These are phyloP conservation scores for Ophion ellenae DNA, from an alignment of 2,888 invertebrate genomes.

Conservation along the genomic window DNA sequence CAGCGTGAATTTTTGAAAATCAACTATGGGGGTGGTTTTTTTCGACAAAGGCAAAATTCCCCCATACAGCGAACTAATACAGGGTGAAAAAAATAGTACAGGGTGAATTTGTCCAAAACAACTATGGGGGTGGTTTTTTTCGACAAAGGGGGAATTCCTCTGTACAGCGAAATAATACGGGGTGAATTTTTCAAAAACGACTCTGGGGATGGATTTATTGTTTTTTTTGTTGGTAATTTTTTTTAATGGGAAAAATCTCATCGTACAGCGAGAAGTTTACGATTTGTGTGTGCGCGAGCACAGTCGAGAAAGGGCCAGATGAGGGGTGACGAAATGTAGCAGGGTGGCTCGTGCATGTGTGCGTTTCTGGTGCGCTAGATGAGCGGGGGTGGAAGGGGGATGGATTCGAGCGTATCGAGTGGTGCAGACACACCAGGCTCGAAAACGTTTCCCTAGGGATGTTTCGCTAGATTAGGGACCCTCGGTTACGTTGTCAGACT, in stretches of 20 bases:
- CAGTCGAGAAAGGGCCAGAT: slow-evolving; percentile 34
- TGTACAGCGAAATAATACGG: no score
- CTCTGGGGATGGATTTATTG: not conserved
- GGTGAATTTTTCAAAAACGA: not conserved
- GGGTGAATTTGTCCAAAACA: not conserved
- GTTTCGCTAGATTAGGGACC: slow-evolving; percentile 83
- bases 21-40: not conserved
- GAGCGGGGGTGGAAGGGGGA: slow-evolving; percentile 43
- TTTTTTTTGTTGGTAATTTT: not conserved
- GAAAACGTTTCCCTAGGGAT: slow-evolving; percentile 78
- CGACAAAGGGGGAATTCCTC: not conserved
- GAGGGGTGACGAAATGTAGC: slow-evolving; percentile 31
- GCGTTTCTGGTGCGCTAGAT: slow-evolving; percentile 1
- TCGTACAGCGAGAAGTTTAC: not conserved
- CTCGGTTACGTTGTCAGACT: slow-evolving; percentile 68
- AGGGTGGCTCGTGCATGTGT: slow-evolving; percentile 15
- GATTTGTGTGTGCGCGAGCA: slow-evolving; percentile 26
- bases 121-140: not conserved
- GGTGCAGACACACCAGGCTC: slow-evolving; percentile 69
- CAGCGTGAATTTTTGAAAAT: not conserved
- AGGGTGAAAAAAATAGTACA: not conserved
- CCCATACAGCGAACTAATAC: no score
- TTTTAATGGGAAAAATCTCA: not conserved
- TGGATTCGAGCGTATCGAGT: slow-evolving; percentile 78
- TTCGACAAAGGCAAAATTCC: not conserved